Evolutionary conservation across 2,797 vertebrate genomes (phyloP).

Genomic region (Fratercula arctica): DNA sequence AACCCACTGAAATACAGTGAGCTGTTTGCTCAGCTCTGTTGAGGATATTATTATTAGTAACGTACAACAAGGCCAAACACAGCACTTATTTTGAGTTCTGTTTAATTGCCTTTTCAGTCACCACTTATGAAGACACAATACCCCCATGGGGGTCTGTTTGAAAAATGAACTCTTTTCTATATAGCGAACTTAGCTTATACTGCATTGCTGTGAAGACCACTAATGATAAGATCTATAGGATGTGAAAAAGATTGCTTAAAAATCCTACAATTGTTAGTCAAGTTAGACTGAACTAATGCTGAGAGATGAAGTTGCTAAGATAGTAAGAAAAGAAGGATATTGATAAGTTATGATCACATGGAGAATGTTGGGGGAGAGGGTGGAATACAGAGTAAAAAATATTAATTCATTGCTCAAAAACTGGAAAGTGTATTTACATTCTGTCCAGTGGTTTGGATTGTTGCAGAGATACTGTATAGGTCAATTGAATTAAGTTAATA

Average conservation of each 20-base stretch:
- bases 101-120: slow-evolving; percentile 39
- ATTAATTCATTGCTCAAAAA: background rate
- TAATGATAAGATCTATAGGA: slow-evolving; percentile 42
- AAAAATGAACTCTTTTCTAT: slow-evolving; percentile 44
- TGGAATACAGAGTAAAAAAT: background rate
- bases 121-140: slow-evolving; percentile 36
- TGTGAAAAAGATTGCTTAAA: slow-evolving; percentile 23
- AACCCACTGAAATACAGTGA: background rate
- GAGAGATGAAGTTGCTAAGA: background rate
- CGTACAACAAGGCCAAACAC: background rate
- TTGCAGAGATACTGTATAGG: background rate
- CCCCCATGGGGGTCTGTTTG: slow-evolving; percentile 1
- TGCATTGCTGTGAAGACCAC: background rate
- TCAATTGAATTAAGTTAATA: background rate
- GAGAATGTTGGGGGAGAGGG: background rate
- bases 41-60: background rate
- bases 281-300: slow-evolving; percentile 1
- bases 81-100: background rate
- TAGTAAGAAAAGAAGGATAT: background rate
- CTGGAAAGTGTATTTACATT: background rate
- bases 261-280: background rate
- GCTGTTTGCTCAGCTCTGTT: background rate
- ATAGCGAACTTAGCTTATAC: background rate
- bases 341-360: background rate
- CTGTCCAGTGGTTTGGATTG: background rate